Conservation (phyloP, 2,113 vertebrate species). For the Rostratula benghalensis region DNA sequence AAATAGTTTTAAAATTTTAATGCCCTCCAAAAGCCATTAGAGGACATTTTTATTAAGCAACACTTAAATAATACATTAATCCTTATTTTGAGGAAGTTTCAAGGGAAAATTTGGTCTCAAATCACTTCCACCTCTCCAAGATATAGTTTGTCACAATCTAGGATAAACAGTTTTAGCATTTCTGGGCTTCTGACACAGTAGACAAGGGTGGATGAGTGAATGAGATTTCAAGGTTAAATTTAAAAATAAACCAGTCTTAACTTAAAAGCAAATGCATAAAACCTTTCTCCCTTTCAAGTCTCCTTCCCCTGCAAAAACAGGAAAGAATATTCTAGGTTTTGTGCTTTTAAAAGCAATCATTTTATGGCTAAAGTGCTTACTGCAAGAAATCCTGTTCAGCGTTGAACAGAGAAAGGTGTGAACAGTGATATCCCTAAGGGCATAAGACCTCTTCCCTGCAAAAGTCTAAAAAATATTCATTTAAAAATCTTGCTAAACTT, state of each 20-base stretch:
- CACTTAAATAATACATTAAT: constrained; percentile 19
- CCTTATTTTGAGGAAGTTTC: background rate
- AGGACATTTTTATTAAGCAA: background rate
- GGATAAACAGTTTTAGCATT: background rate
- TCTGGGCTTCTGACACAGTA: background rate
- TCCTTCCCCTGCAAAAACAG: background rate
- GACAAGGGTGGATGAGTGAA: background rate
- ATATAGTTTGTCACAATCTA: background rate
- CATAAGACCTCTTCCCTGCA: background rate
- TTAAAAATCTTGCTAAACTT: background rate
- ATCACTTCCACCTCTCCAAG: background rate
- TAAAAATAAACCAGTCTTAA: background rate
- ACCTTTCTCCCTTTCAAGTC: background rate
- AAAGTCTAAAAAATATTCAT: background rate
- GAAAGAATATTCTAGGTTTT: background rate
- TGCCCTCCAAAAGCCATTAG: background rate
- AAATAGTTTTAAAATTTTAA: constrained; percentile 35
- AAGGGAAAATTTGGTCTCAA: background rate
- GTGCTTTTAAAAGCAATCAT: background rate
- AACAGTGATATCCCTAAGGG: background rate
- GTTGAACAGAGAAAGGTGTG: background rate
- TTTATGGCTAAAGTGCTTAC: background rate
- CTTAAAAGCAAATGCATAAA: background rate
- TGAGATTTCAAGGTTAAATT: background rate
- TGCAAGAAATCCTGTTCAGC: background rate